Base-by-base conservation (phyloP, 2,797 vertebrate genomes). In the Leptatherina wallacei region DNA sequence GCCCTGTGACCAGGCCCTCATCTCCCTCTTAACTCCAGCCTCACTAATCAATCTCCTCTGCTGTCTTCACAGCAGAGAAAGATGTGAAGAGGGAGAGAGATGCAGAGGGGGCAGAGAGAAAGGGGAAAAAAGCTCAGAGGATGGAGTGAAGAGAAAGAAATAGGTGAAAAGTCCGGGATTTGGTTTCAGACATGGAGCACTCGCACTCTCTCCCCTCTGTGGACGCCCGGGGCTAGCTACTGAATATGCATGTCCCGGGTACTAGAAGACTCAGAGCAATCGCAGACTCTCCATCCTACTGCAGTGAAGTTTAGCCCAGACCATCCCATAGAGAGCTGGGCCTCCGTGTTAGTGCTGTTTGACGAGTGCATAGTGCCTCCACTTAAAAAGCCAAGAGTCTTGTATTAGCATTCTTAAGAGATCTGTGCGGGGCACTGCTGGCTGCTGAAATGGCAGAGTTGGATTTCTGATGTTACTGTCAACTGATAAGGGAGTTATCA, bases 31-130 rank as follows among this genome's bases (percentile, higher is more conserved):
- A 89, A 92, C 88, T 86, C 74, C 88, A 83, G 85, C 82, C 52
- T 75, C 78, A 75, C 84, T 90, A 93, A 94, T 94, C 93, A 88
- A 94, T 93, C 91, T 89, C 88, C 81, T 84, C 82, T 86, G 82
- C 86, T 86, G 86, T 89, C 83, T 87, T 91, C 88, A 90, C 56
- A 65, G 83, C 93, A 75, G 29, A 77, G 69, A 80, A 77, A 63
- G 76, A 87, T 55, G 72, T 64, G 30, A 58, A 69, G 71, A 84
- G 69, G 30, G 44, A 44, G 66, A 64, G 71, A 68, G 73, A 77
- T n/a, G 75, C n/a, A 56, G 59, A 59, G 47, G 42, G 79, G 38
- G 55, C 33, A 74, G 77, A 71, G 18, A 44, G 42, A 4, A 2
- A 56, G 57, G 65, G 40, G 6, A 22, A 71, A 57, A 75, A 44